A percentile compares a stretch with the other conserved stretches of the same genome.
Conservation (phyloP, 2,797 vertebrate species). For the Galago senegalensis region DNA sequence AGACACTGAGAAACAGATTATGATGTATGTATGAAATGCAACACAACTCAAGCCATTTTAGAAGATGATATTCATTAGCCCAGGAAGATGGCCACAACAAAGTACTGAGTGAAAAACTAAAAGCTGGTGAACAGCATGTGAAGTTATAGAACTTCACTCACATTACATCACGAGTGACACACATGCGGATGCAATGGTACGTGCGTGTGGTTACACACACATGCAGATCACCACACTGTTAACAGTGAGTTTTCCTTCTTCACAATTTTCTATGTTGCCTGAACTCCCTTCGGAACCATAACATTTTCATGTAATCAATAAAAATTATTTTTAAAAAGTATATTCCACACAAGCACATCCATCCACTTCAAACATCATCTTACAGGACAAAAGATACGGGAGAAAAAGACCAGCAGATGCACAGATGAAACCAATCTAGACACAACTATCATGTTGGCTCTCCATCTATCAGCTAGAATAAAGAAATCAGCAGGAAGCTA, state of each 20-base stretch:
- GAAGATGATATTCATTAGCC: conserved; percentile 44
- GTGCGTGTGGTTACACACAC: background rate
- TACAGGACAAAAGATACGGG: background rate
- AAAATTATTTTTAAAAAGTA: conserved; percentile 45
- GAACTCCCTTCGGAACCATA: conserved; percentile 3
- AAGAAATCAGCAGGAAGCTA: conserved; percentile 1
- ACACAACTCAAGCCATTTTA: conserved; percentile 31
- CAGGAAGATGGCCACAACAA: background rate
- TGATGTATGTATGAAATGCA: background rate
- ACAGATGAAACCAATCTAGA: background rate
- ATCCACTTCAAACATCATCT: background rate
- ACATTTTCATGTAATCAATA: conserved; percentile 1
- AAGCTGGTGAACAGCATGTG: background rate
- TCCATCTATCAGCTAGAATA: background rate
- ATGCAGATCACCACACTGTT: conserved; percentile 7
- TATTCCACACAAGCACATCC: background rate
- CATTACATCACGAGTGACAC: background rate
- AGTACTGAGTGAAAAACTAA: conserved; percentile 35
- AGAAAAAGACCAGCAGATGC: background rate
- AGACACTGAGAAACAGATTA: background rate
- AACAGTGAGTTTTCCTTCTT: background rate
- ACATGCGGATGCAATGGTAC: background rate
- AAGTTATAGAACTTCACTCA: background rate
- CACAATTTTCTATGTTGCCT: conserved; percentile 27
- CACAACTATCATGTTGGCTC: background rate